Percentiles rank a stretch among this genome's conserved stretches.
Conservation (phyloP, 2,888 invertebrate genomes). For the Pegoplata infirma region DNA sequence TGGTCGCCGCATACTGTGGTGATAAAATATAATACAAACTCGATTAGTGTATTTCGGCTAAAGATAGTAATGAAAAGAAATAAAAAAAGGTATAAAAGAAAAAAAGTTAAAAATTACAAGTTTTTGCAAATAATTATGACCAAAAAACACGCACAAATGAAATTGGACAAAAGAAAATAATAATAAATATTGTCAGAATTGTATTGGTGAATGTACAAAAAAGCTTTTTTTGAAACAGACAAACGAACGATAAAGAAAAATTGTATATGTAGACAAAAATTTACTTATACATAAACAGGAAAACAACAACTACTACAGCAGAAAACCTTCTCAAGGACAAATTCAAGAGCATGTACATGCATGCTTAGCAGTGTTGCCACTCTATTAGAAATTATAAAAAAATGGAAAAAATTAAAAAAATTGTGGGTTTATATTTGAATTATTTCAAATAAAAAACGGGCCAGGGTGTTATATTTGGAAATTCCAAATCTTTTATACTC, state of each 20-base stretch:
- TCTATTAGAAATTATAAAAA: too few species aligned
- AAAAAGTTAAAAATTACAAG: neutral
- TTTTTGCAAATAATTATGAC: neutral
- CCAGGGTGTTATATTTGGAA: too few species aligned
- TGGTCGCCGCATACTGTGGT: neutral
- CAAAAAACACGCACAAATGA: slow-evolving; percentile 11
- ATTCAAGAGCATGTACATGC: slow-evolving; percentile 42
- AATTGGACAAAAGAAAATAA: slow-evolving; percentile 6
- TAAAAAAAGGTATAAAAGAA: neutral
- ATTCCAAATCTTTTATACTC: too few species aligned
- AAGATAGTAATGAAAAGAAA: neutral
- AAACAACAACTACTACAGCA: neutral
- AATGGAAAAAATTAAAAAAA: too few species aligned
- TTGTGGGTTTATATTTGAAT: too few species aligned
- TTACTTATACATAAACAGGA: neutral
- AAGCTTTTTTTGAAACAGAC: slow-evolving; percentile 4
- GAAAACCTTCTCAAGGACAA: slow-evolving; percentile 63
- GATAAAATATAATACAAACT: too few species aligned
- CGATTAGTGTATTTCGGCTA: slow-evolving; percentile 1
- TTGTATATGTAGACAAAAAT: slow-evolving; percentile 5
- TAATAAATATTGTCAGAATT: neutral
- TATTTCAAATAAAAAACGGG: too few species aligned
- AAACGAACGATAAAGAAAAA: too few species aligned
- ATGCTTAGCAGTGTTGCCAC: too few species aligned
- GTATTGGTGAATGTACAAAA: slow-evolving; percentile 16